Base-by-base conservation (phyloP, 1,140 invertebrate genomes). In the Lasioglossum baleicum region DNA sequence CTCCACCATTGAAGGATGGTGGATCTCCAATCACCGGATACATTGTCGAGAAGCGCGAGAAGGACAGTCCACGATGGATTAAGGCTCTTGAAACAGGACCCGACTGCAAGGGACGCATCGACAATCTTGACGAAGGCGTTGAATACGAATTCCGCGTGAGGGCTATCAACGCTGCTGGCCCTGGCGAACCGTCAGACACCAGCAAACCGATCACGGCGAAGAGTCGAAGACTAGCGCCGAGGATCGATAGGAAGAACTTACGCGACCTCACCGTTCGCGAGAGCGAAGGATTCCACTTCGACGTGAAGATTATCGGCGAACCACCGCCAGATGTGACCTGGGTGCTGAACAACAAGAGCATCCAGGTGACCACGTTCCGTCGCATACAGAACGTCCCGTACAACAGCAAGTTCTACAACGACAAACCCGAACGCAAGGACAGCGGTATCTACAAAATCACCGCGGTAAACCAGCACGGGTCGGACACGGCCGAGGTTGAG, bases 1-100 rank as follows among this genome's bases (percentile, higher is more conserved):
- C 95, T 87, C 96, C 97, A 90, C 98, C 98, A 70, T 92, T 95
- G 68, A 97, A 96, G 65, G 97, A 99, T 93, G 98, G 98, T 87
- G 98, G 98, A 70, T 96, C 97, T 81, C 98, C 98, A 86, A 97
- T 99, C 92, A 97, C 96, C 81, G 97, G 97, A 64, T 99, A 99
- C 89, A 94, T 99, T 65, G 96, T 99, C 87, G 98, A 99, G 92
- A 99, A 99, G 94, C 95, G 96, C 61, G 97, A 98, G 90, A 98
- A 98, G 88, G 97, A 97, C 88, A 88, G 84, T 75, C 94, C 96
- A 74, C 95, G 96, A 90, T 97, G 98, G 98, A 95, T 96, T 64
- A 97, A 98, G 89, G 97, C 97, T 75, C 95, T 95, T 61, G 97
- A 98, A 93, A 94, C 96, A 35, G 96, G 96, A 17, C 95, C 96